Evolutionary conservation across 2,888 invertebrate species (phyloP), one percentile per base, ranked within the genome.

Genomic region (Melanostoma scalare): DNA sequence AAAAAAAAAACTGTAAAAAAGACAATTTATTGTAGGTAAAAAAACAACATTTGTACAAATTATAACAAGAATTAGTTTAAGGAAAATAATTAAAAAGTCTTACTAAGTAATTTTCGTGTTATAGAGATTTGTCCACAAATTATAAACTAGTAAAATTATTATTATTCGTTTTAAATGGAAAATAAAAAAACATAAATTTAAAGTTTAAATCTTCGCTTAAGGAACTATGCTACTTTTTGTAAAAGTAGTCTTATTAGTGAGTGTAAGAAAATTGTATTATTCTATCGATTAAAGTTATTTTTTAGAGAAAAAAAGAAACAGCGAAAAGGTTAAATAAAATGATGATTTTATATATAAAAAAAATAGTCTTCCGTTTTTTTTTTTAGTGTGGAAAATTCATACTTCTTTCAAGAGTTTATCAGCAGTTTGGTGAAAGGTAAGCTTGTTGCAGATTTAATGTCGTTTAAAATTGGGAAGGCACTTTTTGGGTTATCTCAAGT

Each of bases 191-290:
- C 20, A 20, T 20, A 20, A 20, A 20, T 36, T 53, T 65, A 44
- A 9, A 44, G 31, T 60, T 67, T 38, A 20, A 20, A 20, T 48
- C 33, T 36, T 67, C 55, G 42, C 8, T 78, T 31, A 50, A 72
- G 56, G 67, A 76, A 36, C 30, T 72, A 52, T 77, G 46, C 85
- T 86, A 84, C 78, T 86, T 86, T 86, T 86, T 86, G 86, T 86
- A 76, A 86, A 86, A 86, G 86, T 86, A 82, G 85, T 85, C 36
- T 82, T 82, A 85, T 85, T 85, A 85, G 77, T 56, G 68, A 56
- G 3, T 60, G 4, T 67, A 77, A 82, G 72, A 36, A 67, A 77
- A 67, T 77, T 85, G 81, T 85, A 80, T 82, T 85, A 85, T 82
- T 76, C 69, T 81, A 72, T 73, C 46, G 46, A 61, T 4, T 61